phyloP scores from a whole-genome alignment of 2,888 invertebrate species.

The Melikaiella ostensackeni region DNA sequence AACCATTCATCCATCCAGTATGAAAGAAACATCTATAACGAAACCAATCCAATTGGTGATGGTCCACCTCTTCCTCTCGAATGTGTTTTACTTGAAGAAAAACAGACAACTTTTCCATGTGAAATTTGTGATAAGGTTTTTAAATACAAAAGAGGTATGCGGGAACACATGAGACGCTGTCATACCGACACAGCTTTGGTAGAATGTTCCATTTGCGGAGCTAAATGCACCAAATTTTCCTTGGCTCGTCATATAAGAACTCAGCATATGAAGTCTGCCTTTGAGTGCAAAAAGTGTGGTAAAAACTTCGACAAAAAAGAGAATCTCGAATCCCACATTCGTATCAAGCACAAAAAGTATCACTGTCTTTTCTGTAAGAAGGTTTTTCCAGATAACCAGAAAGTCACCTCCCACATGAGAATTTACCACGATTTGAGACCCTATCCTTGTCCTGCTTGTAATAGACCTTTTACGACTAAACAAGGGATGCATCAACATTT shows the following conservation, averaged over 20 bases:
- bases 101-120: conserved; percentile 53
- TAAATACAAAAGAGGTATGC: conserved; percentile 69
- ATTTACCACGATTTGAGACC: conserved; percentile 74
- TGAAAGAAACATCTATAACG: background rate
- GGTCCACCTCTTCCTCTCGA: conserved; percentile 20
- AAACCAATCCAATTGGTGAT: background rate
- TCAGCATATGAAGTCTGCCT: conserved; percentile 59
- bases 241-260: background rate
- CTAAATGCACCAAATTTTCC: background rate
- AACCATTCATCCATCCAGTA: background rate
- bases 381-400: conserved; percentile 73
- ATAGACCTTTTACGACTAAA: conserved; percentile 71
- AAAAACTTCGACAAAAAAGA: conserved; percentile 68
- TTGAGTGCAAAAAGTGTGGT: conserved; percentile 64
- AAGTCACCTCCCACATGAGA: conserved; percentile 74
- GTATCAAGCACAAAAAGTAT: conserved; percentile 72
- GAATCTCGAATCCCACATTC: conserved; percentile 71
- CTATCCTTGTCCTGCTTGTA: conserved; percentile 71
- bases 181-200: conserved; percentile 54
- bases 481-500: conserved; percentile 73
- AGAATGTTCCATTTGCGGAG: conserved; percentile 7
- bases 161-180: conserved; percentile 61
- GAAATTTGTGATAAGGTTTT: conserved; percentile 67
- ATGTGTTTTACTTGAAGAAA: conserved; percentile 21
- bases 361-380: conserved; percentile 74